Evolutionary conservation across 2,113 vertebrate species (phyloP).

Genomic region (Upupa epops): DNA sequence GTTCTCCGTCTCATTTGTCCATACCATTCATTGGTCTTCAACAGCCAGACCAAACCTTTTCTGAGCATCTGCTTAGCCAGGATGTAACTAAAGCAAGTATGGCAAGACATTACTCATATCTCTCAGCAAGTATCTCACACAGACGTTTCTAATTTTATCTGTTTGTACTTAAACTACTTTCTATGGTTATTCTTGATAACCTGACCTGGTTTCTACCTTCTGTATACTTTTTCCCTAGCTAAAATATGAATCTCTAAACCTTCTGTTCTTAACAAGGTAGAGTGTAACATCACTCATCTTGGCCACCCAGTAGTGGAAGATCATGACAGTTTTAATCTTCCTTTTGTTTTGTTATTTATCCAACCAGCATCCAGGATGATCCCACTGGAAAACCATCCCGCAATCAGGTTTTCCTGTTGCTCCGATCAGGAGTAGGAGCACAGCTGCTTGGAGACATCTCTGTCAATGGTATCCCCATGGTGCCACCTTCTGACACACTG

Average conservation of each 20-base stretch:
- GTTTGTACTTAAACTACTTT: background rate
- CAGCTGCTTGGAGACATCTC: background rate
- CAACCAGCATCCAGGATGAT: background rate
- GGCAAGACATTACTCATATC: background rate
- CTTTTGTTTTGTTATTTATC: background rate
- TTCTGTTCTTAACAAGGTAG: background rate
- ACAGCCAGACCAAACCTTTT: background rate
- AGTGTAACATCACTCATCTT: background rate
- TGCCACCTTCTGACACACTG: slow-evolving; percentile 38
- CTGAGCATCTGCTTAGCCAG: background rate
- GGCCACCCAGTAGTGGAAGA: background rate
- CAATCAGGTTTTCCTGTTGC: background rate
- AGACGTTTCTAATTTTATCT: slow-evolving; percentile 16
- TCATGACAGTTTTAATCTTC: background rate
- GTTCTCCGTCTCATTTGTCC: background rate
- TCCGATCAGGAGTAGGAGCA: background rate
- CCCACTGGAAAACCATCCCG: background rate
- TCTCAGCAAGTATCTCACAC: background rate
- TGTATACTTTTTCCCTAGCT: background rate
- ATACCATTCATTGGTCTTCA: background rate
- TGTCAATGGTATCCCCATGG: background rate
- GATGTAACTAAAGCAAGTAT: background rate
- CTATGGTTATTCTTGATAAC: background rate
- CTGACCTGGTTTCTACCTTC: background rate
- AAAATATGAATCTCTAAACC: background rate